Percentiles rank a stretch among this genome's conserved stretches.
phyloP scores from a whole-genome alignment of 2,888 invertebrate species.

The Dysmachus trigonus region DNA sequence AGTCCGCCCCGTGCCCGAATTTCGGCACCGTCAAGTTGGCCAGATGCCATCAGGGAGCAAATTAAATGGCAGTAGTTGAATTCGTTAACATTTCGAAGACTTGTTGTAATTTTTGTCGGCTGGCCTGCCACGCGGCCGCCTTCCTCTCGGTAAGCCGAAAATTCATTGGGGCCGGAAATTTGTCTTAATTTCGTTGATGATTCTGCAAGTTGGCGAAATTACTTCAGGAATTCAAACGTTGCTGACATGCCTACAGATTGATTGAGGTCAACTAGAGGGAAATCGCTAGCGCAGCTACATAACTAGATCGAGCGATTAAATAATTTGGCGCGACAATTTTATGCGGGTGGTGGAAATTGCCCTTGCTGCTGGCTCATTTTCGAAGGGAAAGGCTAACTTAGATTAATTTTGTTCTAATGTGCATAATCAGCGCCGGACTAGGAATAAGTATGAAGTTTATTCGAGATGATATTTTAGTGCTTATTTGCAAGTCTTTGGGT shows the following conservation, averaged over 20 bases:
- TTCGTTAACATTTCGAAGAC: neutral
- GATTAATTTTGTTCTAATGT: neutral
- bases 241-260: neutral
- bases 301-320: neutral
- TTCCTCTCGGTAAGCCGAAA: neutral
- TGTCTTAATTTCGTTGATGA: slow-evolving; percentile 27
- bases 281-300: neutral
- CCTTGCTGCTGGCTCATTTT: neutral
- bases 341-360: neutral
- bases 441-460: neutral
- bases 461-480: neutral
- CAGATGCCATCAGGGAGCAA: neutral
- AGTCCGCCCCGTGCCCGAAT: neutral
- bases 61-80: neutral
- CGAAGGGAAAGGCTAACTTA: neutral
- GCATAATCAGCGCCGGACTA: neutral
- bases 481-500: no score
- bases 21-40: neutral
- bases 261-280: neutral
- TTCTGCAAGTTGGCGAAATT: neutral
- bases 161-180: slow-evolving; percentile 16
- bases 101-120: neutral
- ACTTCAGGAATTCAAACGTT: neutral
- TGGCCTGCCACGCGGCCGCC: neutral
- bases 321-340: neutral